Percentiles rank a stretch among this genome's conserved stretches.
phyloP scores from a whole-genome alignment of 2,113 vertebrate species.

The Thermophis baileyi region DNA sequence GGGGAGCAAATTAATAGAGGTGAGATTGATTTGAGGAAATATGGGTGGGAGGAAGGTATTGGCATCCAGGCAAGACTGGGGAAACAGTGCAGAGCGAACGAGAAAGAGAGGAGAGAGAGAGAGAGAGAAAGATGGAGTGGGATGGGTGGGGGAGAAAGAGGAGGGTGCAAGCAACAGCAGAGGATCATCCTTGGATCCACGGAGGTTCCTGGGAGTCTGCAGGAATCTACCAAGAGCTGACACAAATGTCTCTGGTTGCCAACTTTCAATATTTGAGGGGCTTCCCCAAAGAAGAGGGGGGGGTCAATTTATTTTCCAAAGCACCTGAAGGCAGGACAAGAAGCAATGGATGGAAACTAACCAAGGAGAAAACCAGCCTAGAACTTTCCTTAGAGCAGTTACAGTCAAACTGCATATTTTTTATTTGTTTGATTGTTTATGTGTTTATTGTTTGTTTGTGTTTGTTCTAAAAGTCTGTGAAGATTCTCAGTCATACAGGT shows the following conservation, averaged over 20 bases:
- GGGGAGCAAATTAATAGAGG: slow-evolving; percentile 69
- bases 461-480: no score
- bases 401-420: no score
- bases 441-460: no score
- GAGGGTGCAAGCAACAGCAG: rapidly evolving
- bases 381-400: not conserved
- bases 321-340: not conserved
- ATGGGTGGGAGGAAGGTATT: slow-evolving; percentile 22
- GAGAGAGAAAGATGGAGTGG: rapidly evolving
- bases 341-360: not conserved
- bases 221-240: rapidly evolving
- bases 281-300: not conserved
- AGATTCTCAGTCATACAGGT: no score
- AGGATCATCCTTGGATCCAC: rapidly evolving
- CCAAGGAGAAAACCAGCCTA: not conserved
- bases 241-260: rapidly evolving
- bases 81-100: not conserved
- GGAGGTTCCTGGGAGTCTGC: rapidly evolving
- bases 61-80: slow-evolving; percentile 30
- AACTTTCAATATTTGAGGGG: not conserved
- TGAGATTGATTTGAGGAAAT: slow-evolving; percentile 65
- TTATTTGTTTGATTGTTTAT: no score
- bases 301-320: not conserved
- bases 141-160: not conserved
- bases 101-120: not conserved